Percentiles rank a stretch among this genome's conserved stretches.
Evolutionary conservation across 1,140 invertebrate species (phyloP).

Genomic region (Pteromalus puparum): DNA sequence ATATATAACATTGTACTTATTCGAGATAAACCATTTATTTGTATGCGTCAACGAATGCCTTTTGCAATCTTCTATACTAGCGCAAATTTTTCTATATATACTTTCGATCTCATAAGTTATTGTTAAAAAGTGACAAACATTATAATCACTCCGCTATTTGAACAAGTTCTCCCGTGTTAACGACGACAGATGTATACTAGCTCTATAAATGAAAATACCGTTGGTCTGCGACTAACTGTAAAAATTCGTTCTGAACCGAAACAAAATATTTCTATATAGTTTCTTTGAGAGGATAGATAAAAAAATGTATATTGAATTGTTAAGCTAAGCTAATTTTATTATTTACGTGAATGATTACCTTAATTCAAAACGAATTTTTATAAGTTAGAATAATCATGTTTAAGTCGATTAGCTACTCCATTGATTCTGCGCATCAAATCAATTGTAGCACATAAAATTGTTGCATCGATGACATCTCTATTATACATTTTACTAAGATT

Average conservation of each 20-base stretch:
- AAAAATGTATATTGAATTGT: slow-evolving; percentile 47
- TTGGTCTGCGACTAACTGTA: slow-evolving; percentile 49
- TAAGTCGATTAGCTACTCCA: not conserved
- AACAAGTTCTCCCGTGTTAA: slow-evolving; percentile 16
- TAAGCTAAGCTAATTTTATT: slow-evolving; percentile 44
- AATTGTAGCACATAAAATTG: not conserved
- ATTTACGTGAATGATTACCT: slow-evolving; percentile 16
- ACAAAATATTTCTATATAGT: slow-evolving; percentile 42
- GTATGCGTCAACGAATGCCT: slow-evolving; percentile 46
- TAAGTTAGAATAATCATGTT: slow-evolving; percentile 4
- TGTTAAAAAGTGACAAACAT: slow-evolving; percentile 18
- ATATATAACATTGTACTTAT: slow-evolving; percentile 41
- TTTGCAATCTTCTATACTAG: slow-evolving; percentile 44
- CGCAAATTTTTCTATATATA: slow-evolving; percentile 49
- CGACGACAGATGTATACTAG: slow-evolving; percentile 31
- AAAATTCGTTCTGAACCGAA: slow-evolving; percentile 44
- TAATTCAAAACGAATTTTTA: slow-evolving; percentile 42
- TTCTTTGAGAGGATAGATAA: slow-evolving; percentile 31
- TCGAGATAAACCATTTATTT: slow-evolving; percentile 25
- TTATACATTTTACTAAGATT: not conserved
- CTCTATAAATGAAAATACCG: slow-evolving; percentile 14
- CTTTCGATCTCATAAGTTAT: slow-evolving; percentile 42
- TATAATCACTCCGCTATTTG: slow-evolving; percentile 11
- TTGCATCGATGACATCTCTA: not conserved
- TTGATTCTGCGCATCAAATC: not conserved